Evolutionary conservation across 2,888 invertebrate genomes (phyloP).

Genomic region (Ophion costatus): DNA sequence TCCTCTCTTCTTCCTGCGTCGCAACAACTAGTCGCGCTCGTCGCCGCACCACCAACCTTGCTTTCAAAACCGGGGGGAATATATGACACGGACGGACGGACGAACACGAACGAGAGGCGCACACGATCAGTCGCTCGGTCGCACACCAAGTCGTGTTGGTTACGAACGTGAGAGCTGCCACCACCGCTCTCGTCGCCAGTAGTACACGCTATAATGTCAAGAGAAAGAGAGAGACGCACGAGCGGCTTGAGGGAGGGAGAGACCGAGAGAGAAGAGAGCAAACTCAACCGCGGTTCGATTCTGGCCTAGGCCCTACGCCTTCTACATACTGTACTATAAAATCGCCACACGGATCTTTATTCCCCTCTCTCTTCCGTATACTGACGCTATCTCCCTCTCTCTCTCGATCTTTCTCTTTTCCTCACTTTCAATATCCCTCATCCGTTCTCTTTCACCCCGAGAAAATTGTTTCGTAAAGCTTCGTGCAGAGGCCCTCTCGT

Average conservation of each 20-base stretch:
- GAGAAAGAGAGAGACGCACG: slow-evolving; percentile 18
- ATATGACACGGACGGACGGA: slow-evolving; percentile 78
- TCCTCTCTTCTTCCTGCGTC: slow-evolving; percentile 80
- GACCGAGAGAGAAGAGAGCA: slow-evolving; percentile 34
- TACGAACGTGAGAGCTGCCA: slow-evolving; percentile 58
- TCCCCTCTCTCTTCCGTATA: slow-evolving; percentile 6
- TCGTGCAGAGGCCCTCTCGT: slow-evolving; percentile 47
- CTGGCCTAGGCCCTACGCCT: slow-evolving; percentile 75
- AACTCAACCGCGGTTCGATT: slow-evolving; percentile 79
- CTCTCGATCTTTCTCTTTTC: slow-evolving; percentile 43
- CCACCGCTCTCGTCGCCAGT: slow-evolving; percentile 52
- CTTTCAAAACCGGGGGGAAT: slow-evolving; percentile 82
- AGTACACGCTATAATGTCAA: background rate
- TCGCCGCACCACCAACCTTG: slow-evolving; percentile 75
- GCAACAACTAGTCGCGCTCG: slow-evolving; percentile 77
- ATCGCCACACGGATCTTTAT: slow-evolving; percentile 59
- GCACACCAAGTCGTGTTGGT: slow-evolving; percentile 56
- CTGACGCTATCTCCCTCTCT: slow-evolving; percentile 39
- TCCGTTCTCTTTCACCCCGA: slow-evolving; percentile 9
- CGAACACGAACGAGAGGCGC: slow-evolving; percentile 54
- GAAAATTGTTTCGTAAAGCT: slow-evolving; percentile 44
- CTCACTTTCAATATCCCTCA: background rate
- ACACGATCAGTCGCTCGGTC: slow-evolving; percentile 78
- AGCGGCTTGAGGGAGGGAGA: slow-evolving; percentile 20
- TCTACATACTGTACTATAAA: slow-evolving; percentile 40